Conservation (phyloP, 2,888 invertebrate species). For the Helleia helle region DNA sequence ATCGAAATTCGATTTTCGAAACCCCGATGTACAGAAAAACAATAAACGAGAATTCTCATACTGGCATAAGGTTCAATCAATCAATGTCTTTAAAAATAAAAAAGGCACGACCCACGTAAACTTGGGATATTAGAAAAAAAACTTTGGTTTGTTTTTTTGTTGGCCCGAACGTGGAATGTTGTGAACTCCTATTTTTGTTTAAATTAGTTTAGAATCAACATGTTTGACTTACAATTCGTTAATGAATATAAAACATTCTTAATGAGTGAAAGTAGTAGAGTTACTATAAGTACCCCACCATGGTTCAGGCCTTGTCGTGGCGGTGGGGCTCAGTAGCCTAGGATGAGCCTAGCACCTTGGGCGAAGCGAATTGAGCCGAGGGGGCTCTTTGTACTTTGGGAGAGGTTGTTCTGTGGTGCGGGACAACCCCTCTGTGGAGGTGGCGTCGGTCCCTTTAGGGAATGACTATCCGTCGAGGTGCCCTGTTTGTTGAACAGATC, state of each 20-base stretch:
- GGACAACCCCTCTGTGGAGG: no score
- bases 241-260: background rate
- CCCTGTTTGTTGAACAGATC: no score
- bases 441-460: no score
- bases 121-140: conserved; percentile 55
- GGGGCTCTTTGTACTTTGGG: no score
- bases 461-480: no score
- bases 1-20: no score
- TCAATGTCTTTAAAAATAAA: conserved; percentile 68
- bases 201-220: background rate
- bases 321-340: no score
- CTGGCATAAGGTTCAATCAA: conserved; percentile 68
- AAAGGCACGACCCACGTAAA: conserved; percentile 68
- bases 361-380: no score
- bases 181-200: background rate
- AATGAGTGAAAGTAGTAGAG: background rate
- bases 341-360: no score
- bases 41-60: conserved; percentile 61
- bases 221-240: background rate
- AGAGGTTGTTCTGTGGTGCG: no score
- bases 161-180: conserved; percentile 19
- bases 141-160: conserved; percentile 50
- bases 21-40: conserved; percentile 50
- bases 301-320: no score
- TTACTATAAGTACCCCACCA: no score